Evolutionary conservation across 30 jellyfish, hydroid and myxozoan genomes (phyloP).

Genomic region (Hydractinia echinata): DNA sequence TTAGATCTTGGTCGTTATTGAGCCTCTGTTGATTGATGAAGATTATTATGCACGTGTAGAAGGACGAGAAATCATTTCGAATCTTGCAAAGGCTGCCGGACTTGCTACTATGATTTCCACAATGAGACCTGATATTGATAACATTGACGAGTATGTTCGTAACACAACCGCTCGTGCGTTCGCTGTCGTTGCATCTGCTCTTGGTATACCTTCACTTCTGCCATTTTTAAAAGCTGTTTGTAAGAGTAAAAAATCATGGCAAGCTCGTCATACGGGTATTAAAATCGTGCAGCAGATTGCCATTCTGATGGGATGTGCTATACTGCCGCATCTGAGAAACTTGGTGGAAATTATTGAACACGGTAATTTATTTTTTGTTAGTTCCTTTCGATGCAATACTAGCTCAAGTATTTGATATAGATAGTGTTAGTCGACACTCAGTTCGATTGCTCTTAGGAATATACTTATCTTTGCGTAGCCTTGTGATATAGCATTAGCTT

Average conservation of each 20-base stretch:
- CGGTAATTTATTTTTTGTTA: conserved; percentile 46
- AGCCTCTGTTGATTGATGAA: conserved; percentile 98
- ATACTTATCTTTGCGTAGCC: no score
- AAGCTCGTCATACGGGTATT: conserved; percentile 99
- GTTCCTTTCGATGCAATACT: no score
- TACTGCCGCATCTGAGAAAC: conserved; percentile 95
- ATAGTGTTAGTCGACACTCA: no score
- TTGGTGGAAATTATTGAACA: conserved; percentile 98
- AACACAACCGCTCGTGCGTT: conserved; percentile 99
- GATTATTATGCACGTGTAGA: conserved; percentile 99
- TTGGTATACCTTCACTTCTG: conserved; percentile 97
- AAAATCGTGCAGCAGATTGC: conserved; percentile 99
- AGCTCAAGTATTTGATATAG: no score
- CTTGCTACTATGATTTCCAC: conserved; percentile 99
- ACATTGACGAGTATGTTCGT: conserved; percentile 98
- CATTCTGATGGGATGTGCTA: conserved; percentile 99
- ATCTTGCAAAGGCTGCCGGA: conserved; percentile 99
- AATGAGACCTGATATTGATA: conserved; percentile 99
- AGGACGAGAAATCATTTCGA: conserved; percentile 99
- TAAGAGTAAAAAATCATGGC: conserved; percentile 99
- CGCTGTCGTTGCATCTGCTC: conserved; percentile 99
- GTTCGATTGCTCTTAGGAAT: no score
- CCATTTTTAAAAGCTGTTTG: conserved; percentile 99
- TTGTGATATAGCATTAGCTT: no score
- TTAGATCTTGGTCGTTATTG: conserved; percentile 97